Evolutionary conservation across 2,113 vertebrate species (phyloP).

Genomic region (Amia ocellicauda): DNA sequence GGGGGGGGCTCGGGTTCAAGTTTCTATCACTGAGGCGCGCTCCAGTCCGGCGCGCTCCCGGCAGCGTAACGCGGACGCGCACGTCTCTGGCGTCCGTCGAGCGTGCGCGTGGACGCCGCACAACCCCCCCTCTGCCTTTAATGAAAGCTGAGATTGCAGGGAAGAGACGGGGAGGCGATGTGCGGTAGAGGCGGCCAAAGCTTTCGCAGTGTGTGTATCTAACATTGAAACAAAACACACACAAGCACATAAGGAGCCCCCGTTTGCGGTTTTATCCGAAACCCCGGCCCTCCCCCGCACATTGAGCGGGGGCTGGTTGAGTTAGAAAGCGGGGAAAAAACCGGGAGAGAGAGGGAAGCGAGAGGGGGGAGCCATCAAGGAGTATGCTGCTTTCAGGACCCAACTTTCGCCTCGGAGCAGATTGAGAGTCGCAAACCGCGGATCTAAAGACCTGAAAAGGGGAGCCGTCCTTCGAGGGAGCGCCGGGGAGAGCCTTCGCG

Average conservation of each 20-base stretch:
- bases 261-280: neutral
- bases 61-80: constrained; percentile 7
- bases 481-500: neutral
- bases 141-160: constrained; percentile 56
- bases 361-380: constrained; percentile 17
- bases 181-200: constrained; percentile 22
- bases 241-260: neutral
- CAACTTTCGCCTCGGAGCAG: constrained; percentile 64
- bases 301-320: constrained; percentile 18
- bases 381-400: constrained; percentile 60
- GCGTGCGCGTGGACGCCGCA: neutral
- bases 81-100: constrained; percentile 8
- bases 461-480: constrained; percentile 6
- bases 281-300: constrained; percentile 11
- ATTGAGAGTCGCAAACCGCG: constrained; percentile 25
- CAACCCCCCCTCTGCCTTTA: constrained; percentile 25
- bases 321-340: constrained; percentile 34
- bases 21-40: too few species aligned
- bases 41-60: neutral
- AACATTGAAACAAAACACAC: neutral
- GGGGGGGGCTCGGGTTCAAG: too few species aligned
- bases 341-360: constrained; percentile 11
- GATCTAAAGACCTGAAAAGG: constrained; percentile 31
- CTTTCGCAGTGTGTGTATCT: constrained; percentile 10
- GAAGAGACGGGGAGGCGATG: constrained; percentile 41